Evolutionary conservation across 2,797 vertebrate genomes (phyloP).

Genomic region (Pangasius djambal): DNA sequence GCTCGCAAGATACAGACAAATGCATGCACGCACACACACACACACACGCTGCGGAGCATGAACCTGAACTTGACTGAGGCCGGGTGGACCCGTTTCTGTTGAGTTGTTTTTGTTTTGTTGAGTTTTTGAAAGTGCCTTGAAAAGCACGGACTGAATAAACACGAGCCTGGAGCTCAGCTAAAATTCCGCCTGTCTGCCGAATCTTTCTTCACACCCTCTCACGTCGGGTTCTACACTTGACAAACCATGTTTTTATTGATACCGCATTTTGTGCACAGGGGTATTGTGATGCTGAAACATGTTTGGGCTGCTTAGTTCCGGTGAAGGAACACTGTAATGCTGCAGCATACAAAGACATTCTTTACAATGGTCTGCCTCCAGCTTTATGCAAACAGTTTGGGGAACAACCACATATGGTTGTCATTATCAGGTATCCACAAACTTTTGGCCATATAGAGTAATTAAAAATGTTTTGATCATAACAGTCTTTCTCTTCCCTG

Average conservation of each 20-base stretch:
- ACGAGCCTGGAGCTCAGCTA: too few species aligned
- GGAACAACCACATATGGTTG: not conserved
- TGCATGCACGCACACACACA: too few species aligned
- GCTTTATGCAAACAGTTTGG: not conserved
- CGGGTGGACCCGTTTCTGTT: too few species aligned
- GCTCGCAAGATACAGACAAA: too few species aligned
- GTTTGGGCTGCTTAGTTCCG: not conserved
- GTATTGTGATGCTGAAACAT: not conserved
- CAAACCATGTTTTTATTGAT: not conserved
- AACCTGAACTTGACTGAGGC: too few species aligned
- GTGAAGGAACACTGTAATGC: not conserved
- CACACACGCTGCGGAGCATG: too few species aligned
- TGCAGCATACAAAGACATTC: not conserved
- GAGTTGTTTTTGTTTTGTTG: too few species aligned
- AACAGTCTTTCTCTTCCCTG: conserved; percentile 2
- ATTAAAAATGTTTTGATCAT: not conserved
- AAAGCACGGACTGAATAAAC: too few species aligned
- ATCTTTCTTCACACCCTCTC: too few species aligned
- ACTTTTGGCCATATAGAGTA: not conserved
- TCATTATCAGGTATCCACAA: not conserved
- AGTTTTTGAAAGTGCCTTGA: too few species aligned
- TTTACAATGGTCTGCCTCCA: not conserved
- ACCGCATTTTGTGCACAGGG: not conserved
- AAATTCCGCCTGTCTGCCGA: too few species aligned
- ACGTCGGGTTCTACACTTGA: too few species aligned